phyloP scores from a whole-genome alignment of 1,140 invertebrate genomes.

The Caenorhabditis tropicalis region DNA sequence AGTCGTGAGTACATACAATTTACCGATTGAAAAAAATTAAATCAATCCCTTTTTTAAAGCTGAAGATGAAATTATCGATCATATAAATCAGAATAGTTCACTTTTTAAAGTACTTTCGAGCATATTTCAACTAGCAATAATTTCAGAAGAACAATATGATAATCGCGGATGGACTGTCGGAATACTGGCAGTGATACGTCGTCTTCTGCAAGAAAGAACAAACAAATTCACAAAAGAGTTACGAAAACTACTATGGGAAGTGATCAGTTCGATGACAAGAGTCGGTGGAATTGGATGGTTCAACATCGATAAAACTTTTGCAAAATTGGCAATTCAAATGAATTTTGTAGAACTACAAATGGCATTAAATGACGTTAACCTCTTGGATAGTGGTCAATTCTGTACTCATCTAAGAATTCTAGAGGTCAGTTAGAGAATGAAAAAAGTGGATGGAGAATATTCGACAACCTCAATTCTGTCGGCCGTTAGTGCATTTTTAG shows the following conservation, averaged over 20 bases:
- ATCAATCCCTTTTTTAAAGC: too few species aligned
- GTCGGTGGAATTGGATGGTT: conserved; percentile 4
- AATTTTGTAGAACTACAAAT: neutral
- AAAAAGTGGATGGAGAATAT: neutral
- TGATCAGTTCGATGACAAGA: neutral
- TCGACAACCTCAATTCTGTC: neutral
- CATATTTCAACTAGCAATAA: neutral
- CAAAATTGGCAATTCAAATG: conserved; percentile 5
- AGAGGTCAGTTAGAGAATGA: neutral
- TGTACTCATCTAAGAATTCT: neutral
- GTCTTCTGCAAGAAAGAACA: neutral
- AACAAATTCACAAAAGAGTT: neutral
- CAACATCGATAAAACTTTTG: conserved; percentile 5
- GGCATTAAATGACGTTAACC: neutral
- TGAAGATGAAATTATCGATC: neutral
- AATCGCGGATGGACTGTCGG: neutral
- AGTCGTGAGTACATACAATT: neutral
- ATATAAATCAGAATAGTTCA: neutral
- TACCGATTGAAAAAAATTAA: too few species aligned
- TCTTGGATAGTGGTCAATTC: neutral
- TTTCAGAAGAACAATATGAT: neutral
- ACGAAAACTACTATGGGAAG: neutral
- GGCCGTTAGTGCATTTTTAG: too few species aligned
- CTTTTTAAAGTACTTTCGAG: too few species aligned
- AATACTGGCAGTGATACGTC: neutral